phyloP scores from a whole-genome alignment of 1,140 invertebrate species.

The Brachionus manjavacas region DNA sequence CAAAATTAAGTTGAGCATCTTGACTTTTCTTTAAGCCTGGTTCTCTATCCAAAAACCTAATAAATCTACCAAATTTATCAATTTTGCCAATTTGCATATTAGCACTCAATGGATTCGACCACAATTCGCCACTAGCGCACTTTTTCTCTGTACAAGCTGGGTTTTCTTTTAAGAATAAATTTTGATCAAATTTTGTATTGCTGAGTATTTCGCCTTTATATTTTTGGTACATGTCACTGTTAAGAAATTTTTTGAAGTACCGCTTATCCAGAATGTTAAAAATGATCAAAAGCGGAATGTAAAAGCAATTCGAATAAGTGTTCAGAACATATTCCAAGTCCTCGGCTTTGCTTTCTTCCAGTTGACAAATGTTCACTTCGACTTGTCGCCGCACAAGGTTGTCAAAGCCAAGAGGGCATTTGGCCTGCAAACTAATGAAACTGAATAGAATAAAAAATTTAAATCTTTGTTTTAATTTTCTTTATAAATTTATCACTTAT shows the following conservation, averaged over 20 bases:
- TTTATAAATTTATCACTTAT: neutral
- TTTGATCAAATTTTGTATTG: neutral
- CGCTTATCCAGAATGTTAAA: neutral
- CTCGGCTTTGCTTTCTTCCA: neutral
- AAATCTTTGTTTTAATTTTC: neutral
- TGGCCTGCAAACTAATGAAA: slow-evolving; percentile 19
- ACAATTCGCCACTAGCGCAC: neutral
- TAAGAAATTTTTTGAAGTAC: neutral
- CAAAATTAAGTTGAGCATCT: neutral
- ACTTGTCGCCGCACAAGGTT: slow-evolving; percentile 9
- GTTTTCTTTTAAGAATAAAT: neutral
- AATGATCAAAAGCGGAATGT: slow-evolving; percentile 17
- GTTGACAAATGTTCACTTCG: slow-evolving; percentile 25
- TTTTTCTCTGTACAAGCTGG: neutral
- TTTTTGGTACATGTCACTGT: neutral
- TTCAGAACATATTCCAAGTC: neutral
- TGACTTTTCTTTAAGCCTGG: neutral
- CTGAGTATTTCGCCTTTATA: neutral
- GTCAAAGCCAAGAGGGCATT: neutral
- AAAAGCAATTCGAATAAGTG: slow-evolving; percentile 23
- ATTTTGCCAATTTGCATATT: slow-evolving; percentile 1
- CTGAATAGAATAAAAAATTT: neutral
- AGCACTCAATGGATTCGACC: neutral
- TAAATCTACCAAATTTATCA: neutral
- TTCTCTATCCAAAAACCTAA: neutral